Conservation (phyloP, 2,797 vertebrate genomes). For the Lerista edwardsae region DNA sequence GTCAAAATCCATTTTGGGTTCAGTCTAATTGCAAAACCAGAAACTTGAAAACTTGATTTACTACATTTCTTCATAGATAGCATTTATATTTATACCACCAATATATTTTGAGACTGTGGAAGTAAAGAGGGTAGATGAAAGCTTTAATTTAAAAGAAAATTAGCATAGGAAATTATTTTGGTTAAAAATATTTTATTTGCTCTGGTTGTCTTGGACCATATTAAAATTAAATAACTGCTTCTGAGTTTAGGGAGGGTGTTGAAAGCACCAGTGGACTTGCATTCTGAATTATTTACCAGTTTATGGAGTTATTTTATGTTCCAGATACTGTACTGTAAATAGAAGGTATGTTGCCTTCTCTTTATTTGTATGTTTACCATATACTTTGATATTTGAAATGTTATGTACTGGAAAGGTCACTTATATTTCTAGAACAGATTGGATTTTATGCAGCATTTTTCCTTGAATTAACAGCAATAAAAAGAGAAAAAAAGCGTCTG, state of each 20-base stretch:
- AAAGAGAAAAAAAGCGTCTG: slow-evolving; percentile 76
- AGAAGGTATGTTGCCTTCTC: slow-evolving; percentile 84
- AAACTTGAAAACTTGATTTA: slow-evolving; percentile 76
- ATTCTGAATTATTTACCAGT: slow-evolving; percentile 79
- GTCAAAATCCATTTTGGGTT: slow-evolving; percentile 59
- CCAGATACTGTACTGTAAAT: slow-evolving; percentile 88
- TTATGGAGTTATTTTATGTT: slow-evolving; percentile 84
- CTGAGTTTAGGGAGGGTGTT: slow-evolving; percentile 77
- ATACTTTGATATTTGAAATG: slow-evolving; percentile 91
- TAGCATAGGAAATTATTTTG: slow-evolving; percentile 83
- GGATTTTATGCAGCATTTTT: slow-evolving; percentile 92
- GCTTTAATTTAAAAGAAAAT: slow-evolving; percentile 83
- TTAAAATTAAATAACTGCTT: slow-evolving; percentile 76
- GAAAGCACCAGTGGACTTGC: slow-evolving; percentile 72
- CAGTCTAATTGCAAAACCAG: slow-evolving; percentile 72
- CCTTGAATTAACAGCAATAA: slow-evolving; percentile 96
- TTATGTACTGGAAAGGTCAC: slow-evolving; percentile 90
- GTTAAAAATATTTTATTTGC: slow-evolving; percentile 84
- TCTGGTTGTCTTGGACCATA: slow-evolving; percentile 84
- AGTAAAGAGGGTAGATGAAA: slow-evolving; percentile 73
- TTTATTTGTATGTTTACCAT: slow-evolving; percentile 92
- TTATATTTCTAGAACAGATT: slow-evolving; percentile 94
- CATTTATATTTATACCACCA: slow-evolving; percentile 81
- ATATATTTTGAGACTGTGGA: slow-evolving; percentile 73
- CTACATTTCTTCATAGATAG: slow-evolving; percentile 77